phyloP scores from a whole-genome alignment of 2,888 invertebrate genomes.

The Gymnocheta viridis region DNA sequence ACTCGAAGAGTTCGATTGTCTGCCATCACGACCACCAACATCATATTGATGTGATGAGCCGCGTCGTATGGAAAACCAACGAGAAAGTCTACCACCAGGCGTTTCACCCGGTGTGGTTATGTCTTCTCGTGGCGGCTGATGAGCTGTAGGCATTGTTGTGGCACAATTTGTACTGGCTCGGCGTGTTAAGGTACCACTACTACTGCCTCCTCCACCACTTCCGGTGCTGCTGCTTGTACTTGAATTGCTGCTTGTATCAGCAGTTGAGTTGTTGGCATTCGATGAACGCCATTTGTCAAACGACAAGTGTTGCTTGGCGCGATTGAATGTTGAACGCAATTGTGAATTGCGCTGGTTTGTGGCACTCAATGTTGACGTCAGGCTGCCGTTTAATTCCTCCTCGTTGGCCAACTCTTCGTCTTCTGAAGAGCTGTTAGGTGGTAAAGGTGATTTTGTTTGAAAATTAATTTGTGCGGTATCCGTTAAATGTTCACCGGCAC shows the following conservation, averaged over 20 bases:
- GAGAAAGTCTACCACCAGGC: slow-evolving; percentile 89
- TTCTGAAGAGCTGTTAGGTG: slow-evolving; percentile 83
- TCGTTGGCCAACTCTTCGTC: slow-evolving; percentile 85
- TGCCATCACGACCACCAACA: slow-evolving; percentile 83
- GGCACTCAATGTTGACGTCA: slow-evolving; percentile 77
- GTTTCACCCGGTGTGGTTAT: slow-evolving; percentile 85
- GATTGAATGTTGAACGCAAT: slow-evolving; percentile 90
- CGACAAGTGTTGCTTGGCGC: slow-evolving; percentile 89
- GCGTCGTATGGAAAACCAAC: slow-evolving; percentile 94
- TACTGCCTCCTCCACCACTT: slow-evolving; percentile 65
- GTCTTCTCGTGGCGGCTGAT: slow-evolving; percentile 76
- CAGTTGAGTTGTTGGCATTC: slow-evolving; percentile 80
- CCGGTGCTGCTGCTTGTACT: slow-evolving; percentile 61
- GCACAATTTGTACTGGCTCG: slow-evolving; percentile 75
- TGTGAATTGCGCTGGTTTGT: slow-evolving; percentile 87
- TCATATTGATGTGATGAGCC: slow-evolving; percentile 93
- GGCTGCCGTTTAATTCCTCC: slow-evolving; percentile 78
- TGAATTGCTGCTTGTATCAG: slow-evolving; percentile 64
- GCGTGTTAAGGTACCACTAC: slow-evolving; percentile 74
- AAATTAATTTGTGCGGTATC: slow-evolving; percentile 81
- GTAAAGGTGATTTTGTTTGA: slow-evolving; percentile 81
- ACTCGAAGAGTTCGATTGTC: slow-evolving; percentile 78
- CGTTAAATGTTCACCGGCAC: slow-evolving; percentile 75
- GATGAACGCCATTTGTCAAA: slow-evolving; percentile 87
- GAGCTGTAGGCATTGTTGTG: slow-evolving; percentile 74